Base-by-base conservation (phyloP, 2,888 invertebrate genomes). In the Ypsolopha scabrella region DNA sequence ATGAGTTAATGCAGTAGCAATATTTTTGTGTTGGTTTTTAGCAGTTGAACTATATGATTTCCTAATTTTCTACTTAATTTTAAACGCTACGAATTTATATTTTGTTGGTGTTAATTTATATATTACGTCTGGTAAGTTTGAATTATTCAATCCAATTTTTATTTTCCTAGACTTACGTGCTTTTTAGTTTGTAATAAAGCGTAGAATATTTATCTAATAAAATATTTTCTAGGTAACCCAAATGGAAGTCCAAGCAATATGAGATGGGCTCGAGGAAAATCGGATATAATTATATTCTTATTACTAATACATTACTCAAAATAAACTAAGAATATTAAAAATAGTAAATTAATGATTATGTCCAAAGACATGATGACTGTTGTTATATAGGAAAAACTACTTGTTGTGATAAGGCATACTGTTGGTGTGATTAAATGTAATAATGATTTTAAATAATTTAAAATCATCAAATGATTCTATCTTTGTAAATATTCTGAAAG, bases 141-240 rank as follows among this genome's bases (percentile, higher is more conserved):
- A 46, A 11, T 46, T 63, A 67, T 65, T 59, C 44, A 48, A 55
- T 62, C 65, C 62, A 54, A 24, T 24, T 52, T 58, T 64, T 63
- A 54, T 55, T 58, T 62, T 59, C 59, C 55, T 54, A 57, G 58
- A 60, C 53, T 59, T 55, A 57, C 55, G 24, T 49, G n/a, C 33
- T 49, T 11, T 49, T n/a, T 49, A 39, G 46, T 34, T n/a, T 35
- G 6, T 36, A 34, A 49, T 46, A 35, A 53, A 51, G 50, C 51
- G 50, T 53, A 58, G 37, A 4, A 68, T 77, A 75, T 78, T 80
- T 77, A 81, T 75, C 67, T 59, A 68, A 67, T 71, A 67, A 62
- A 70, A 78, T 80, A 70, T 82, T 83, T 86, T 86, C 75, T 86
- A 86, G 86, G 86, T 86, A 86, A 86, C 70, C 83, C 85, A 78